Conservation (phyloP, 2,888 invertebrate genomes). For the Pteria penguin region DNA sequence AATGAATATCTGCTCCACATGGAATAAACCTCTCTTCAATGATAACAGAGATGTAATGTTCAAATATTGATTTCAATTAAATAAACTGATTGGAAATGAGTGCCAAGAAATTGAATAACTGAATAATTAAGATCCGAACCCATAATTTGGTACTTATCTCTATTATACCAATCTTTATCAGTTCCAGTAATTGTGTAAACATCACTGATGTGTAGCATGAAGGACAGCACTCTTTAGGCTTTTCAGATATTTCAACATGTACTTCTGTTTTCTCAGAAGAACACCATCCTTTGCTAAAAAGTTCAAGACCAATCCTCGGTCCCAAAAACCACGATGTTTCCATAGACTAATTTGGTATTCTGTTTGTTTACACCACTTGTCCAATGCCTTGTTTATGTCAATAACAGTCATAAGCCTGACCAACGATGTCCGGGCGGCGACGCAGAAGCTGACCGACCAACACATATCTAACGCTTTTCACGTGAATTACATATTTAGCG, state of each 20-base stretch:
- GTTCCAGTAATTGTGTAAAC: background rate
- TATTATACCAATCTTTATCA: background rate
- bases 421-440: background rate
- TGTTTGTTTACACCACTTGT: background rate
- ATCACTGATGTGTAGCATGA: background rate
- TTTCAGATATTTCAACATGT: slow-evolving; percentile 12
- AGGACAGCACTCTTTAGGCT: slow-evolving; percentile 27
- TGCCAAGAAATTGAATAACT: too few species aligned
- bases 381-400: background rate
- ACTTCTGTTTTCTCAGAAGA: background rate
- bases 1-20: too few species aligned
- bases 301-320: slow-evolving; percentile 5
- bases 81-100: too few species aligned
- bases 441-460: slow-evolving; percentile 3
- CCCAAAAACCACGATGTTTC: slow-evolving; percentile 24
- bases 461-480: background rate
- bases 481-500: background rate
- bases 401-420: background rate
- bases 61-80: too few species aligned
- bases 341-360: slow-evolving; percentile 1
- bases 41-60: too few species aligned
- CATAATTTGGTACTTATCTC: background rate
- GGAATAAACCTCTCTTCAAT: too few species aligned
- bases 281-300: slow-evolving; percentile 17
- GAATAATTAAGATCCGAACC: too few species aligned